phyloP scores from a whole-genome alignment of 2,888 invertebrate species.

The Morinoia aosen region DNA sequence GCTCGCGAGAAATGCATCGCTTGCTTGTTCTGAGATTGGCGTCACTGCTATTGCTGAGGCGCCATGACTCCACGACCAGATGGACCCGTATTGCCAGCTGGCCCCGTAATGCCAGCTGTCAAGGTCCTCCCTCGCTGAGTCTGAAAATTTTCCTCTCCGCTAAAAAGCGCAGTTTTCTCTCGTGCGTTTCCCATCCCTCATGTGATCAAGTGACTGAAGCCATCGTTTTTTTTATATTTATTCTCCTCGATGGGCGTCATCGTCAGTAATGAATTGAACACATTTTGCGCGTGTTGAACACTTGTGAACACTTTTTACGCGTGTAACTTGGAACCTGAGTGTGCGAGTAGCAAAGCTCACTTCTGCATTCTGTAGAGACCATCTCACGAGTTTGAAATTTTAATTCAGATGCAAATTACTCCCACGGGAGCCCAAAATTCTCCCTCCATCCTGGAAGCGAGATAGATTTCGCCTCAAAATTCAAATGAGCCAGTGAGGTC shows the following conservation, averaged over 20 bases:
- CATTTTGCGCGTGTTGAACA: background rate
- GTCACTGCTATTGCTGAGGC: background rate
- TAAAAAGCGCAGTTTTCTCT: background rate
- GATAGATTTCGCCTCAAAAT: background rate
- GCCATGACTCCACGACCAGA: background rate
- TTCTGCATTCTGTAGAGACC: background rate
- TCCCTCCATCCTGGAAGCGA: background rate
- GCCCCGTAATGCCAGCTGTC: background rate
- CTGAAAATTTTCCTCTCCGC: background rate
- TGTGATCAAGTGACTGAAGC: background rate
- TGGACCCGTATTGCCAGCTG: slow-evolving; percentile 12
- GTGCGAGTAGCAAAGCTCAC: no score
- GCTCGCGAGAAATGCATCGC: background rate
- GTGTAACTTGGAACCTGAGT: background rate
- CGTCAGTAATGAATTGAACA: background rate
- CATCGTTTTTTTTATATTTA: background rate
- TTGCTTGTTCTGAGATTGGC: background rate
- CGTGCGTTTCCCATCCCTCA: background rate
- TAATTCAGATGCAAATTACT: background rate
- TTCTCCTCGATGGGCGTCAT: background rate
- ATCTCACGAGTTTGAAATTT: background rate
- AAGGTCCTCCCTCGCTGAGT: background rate
- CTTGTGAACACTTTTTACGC: background rate
- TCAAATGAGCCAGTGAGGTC: background rate
- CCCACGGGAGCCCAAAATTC: background rate